Conservation (phyloP, 1,140 invertebrate genomes). For the Drosophila ficusphila region DNA sequence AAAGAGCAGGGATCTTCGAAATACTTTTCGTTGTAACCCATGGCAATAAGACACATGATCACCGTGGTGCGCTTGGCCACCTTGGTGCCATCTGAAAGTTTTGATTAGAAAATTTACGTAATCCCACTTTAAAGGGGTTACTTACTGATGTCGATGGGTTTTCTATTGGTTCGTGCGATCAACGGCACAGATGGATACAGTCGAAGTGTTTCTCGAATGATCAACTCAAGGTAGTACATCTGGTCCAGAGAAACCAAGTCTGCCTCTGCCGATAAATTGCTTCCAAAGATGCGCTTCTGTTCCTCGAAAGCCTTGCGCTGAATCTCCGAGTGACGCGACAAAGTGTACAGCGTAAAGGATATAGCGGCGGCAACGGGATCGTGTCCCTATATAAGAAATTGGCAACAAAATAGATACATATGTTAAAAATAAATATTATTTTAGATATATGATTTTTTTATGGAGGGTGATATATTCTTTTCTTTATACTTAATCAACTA, state of each 20-base stretch:
- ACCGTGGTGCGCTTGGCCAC: constrained; percentile 74
- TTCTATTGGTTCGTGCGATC: constrained; percentile 86
- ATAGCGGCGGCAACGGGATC: constrained; percentile 70
- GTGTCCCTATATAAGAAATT: constrained; percentile 85
- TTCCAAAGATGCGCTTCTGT: constrained; percentile 85
- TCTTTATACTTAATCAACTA: too few relatives aligned
- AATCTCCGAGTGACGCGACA: constrained; percentile 69
- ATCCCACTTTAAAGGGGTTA: background rate
- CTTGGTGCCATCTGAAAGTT: constrained; percentile 64
- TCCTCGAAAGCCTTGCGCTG: constrained; percentile 87
- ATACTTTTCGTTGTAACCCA: constrained; percentile 83
- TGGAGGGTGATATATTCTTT: too few relatives aligned
- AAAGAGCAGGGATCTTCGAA: constrained; percentile 91
- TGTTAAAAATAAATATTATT: too few relatives aligned
- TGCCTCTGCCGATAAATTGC: constrained; percentile 59
- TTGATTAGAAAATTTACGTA: background rate
- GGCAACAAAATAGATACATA: too few relatives aligned
- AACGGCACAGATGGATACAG: constrained; percentile 90
- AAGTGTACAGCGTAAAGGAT: constrained; percentile 71
- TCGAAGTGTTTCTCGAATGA: constrained; percentile 88
- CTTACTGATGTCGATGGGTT: constrained; percentile 87
- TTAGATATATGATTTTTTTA: too few relatives aligned
- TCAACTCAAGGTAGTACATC: constrained; percentile 89
- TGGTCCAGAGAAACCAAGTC: constrained; percentile 85
- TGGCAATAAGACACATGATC: constrained; percentile 77